Evolutionary conservation across 30 jellyfish, hydroid and myxozoan genomes (phyloP), one percentile per base, ranked within the genome.

Genomic region (Hydractinia echinata): DNA sequence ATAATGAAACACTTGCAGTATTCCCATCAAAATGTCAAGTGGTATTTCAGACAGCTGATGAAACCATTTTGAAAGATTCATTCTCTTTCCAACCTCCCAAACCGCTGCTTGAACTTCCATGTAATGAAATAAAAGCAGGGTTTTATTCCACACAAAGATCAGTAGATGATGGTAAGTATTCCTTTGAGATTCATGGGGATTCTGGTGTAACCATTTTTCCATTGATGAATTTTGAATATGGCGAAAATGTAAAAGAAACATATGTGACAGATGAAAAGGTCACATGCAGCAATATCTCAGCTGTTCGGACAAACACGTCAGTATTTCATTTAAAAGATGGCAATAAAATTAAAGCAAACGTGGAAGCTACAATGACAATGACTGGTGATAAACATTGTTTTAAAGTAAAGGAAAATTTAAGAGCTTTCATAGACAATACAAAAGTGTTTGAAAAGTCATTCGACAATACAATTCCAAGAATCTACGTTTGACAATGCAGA

Each of bases 261-360:
- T 79, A 58, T 79, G 18, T 15, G 11, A 79, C 86, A 54, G 64
- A 79, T 79, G 86, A 55, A 61, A 10, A n/a, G 7, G 86, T 79
- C 8, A 44, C 86, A 55, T 79, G 10, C 61, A 11, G 84, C 61
- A 48, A 30, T 15, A 76, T 76, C 50, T 13, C 72, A 54, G 84
- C 73, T 5, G 84, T 49, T 16, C 11, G 66, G 10, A 15, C 54
- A 19, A 21, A 72, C 10, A 19, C 55, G 84, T 76, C 84, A 14
- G 52, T 48, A 10, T 76, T 76, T 76, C 7, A 7, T 50, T 8
- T 76, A 54, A 13, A 51, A 6, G 55, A 76, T 50, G 72, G 68
- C 44, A 30, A 53, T 6, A 19, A 52, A 6, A 76, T 76, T 13
- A 11, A 76, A 51, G 49, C 61, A 5, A 19, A 30, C 10, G 84